Evolutionary conservation across 2,797 vertebrate species (phyloP).

Genomic region (Bradypodion ventrale): DNA sequence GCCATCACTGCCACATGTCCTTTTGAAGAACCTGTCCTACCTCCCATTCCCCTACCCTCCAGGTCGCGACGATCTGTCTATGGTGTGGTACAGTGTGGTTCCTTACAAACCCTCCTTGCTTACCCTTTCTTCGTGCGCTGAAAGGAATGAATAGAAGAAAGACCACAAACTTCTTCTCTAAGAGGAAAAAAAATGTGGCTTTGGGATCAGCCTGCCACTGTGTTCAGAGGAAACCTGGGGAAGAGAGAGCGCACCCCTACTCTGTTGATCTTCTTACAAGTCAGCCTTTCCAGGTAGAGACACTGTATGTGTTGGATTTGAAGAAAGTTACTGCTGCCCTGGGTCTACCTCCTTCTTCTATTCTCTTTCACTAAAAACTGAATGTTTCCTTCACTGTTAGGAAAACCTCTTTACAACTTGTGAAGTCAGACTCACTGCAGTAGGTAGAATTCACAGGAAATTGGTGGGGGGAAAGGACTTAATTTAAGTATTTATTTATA

Average conservation of each 20-base stretch:
- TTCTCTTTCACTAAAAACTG: not conserved
- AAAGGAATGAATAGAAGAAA: not conserved
- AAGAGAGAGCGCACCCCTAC: not conserved
- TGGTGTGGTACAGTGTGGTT: not conserved
- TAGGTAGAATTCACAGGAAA: not conserved
- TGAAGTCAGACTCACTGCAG: slow-evolving; percentile 3
- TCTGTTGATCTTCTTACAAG: not conserved
- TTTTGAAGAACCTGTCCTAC: no score
- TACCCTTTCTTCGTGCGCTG: not conserved
- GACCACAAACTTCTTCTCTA: no score
- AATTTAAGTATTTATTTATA: not conserved
- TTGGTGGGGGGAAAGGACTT: not conserved
- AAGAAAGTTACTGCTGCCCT: not conserved
- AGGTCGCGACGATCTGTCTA: not conserved
- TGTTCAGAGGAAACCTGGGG: not conserved
- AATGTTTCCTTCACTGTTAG: not conserved
- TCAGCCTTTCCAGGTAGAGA: not conserved
- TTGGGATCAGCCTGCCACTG: not conserved
- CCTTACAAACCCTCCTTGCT: not conserved
- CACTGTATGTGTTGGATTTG: not conserved
- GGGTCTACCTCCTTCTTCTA: not conserved
- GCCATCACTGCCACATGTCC: no score
- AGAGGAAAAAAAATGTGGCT: not conserved
- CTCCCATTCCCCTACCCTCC: not conserved
- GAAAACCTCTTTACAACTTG: not conserved